Evolutionary conservation across 2,888 invertebrate species (phyloP).

Genomic region (Anthophora plumipes): DNA sequence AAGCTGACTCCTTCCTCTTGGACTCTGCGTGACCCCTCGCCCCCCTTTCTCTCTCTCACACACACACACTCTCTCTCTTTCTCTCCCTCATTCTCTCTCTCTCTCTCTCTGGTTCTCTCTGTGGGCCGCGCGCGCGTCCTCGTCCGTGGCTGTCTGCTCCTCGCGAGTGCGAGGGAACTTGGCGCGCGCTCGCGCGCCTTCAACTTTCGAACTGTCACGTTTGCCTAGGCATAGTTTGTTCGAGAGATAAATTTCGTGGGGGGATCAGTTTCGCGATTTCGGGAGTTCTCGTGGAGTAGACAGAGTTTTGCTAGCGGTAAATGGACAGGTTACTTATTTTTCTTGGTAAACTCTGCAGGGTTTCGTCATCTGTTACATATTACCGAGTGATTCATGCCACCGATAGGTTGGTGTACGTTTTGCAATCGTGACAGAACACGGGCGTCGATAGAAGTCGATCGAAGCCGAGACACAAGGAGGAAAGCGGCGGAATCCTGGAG

Average conservation of each 20-base stretch:
- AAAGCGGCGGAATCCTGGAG: constrained; percentile 51
- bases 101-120: constrained; percentile 21
- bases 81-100: constrained; percentile 18
- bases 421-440: too few species aligned
- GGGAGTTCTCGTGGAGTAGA: too few species aligned
- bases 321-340: too few species aligned
- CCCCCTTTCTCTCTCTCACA: constrained; percentile 9
- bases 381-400: too few species aligned
- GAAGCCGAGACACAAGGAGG: constrained; percentile 52
- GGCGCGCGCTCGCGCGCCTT: constrained; percentile 47
- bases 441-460: constrained; percentile 49
- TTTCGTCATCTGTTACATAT: too few species aligned
- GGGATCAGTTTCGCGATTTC: too few species aligned
- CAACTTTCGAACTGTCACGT: constrained; percentile 58
- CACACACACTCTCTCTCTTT: constrained; percentile 9
- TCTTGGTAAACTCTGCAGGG: too few species aligned
- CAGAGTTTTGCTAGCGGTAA: too few species aligned
- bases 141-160: constrained; percentile 16
- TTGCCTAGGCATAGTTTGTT: too few species aligned
- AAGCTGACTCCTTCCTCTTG: constrained; percentile 42
- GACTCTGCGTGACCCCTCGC: background rate
- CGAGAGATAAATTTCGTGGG: too few species aligned
- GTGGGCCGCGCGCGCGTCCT: constrained; percentile 22
- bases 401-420: too few species aligned
- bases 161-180: constrained; percentile 44